phyloP scores from a whole-genome alignment of 2,888 invertebrate species.

The Dysmachus trigonus region DNA sequence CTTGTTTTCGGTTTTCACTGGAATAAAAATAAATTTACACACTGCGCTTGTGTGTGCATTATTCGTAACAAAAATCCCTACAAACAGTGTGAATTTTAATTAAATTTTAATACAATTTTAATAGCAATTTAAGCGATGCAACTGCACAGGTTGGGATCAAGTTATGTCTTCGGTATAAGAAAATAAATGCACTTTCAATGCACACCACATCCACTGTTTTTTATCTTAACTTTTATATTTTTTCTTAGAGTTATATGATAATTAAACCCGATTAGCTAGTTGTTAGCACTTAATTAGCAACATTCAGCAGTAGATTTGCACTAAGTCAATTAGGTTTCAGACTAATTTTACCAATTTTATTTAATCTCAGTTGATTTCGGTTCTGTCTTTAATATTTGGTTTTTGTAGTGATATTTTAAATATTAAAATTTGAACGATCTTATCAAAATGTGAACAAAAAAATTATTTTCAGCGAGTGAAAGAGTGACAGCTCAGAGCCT shows the following conservation, averaged over 20 bases:
- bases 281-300: conserved; percentile 11
- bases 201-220: not conserved
- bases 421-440: too few species aligned
- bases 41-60: not conserved
- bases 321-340: not conserved
- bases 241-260: not conserved
- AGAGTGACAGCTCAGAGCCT: too few species aligned
- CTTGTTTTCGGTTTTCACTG: conserved; percentile 1
- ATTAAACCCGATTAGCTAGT: not conserved
- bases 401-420: too few species aligned
- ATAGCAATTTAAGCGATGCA: not conserved
- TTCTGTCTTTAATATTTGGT: too few species aligned
- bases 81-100: not conserved
- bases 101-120: not conserved
- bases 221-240: not conserved
- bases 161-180: not conserved
- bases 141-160: not conserved
- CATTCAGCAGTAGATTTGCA: not conserved
- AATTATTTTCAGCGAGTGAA: too few species aligned
- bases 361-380: not conserved
- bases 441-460: too few species aligned
- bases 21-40: not conserved
- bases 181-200: not conserved
- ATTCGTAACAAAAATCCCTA: not conserved
- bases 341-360: not conserved